These are phyloP conservation scores for Ispidina picta DNA, from an alignment of 2,797 vertebrate species.

Conservation along the genomic window DNA sequence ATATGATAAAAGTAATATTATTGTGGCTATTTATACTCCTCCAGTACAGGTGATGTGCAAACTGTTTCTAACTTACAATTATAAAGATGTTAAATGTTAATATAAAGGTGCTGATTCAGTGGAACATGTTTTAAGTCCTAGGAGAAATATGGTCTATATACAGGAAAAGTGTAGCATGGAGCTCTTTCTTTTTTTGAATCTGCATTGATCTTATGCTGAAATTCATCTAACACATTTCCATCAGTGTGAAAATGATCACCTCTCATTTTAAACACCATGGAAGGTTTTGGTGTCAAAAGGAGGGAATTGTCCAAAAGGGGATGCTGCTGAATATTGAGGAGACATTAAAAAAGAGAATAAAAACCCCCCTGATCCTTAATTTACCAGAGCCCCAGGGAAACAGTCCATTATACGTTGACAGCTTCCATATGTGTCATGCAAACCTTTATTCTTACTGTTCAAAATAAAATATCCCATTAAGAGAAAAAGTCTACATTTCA, in stretches of 20 bases:
- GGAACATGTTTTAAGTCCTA: slow-evolving; percentile 17
- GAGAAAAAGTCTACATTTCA: slow-evolving; percentile 62
- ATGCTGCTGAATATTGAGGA: slow-evolving; percentile 24
- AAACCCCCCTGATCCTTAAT: slow-evolving; percentile 35
- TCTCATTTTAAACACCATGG: background rate
- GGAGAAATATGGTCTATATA: background rate
- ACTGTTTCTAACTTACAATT: background rate
- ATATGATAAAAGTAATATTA: background rate
- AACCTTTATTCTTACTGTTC: slow-evolving; percentile 61
- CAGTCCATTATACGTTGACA: slow-evolving; percentile 67
- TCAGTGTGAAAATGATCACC: slow-evolving; percentile 38
- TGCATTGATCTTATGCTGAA: slow-evolving; percentile 46
- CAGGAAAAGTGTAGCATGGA: slow-evolving; percentile 3
- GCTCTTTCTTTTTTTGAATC: slow-evolving; percentile 48
- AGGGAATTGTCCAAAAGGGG: background rate
- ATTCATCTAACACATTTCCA: slow-evolving; percentile 27
- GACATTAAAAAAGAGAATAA: slow-evolving; percentile 31
- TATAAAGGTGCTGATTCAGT: slow-evolving; percentile 42
- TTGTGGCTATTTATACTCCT: background rate
- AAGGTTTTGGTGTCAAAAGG: slow-evolving; percentile 52
- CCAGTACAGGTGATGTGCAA: slow-evolving; percentile 5
- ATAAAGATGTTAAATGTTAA: slow-evolving; percentile 9
- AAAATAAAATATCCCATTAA: slow-evolving; percentile 58
- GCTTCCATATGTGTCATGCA: slow-evolving; percentile 71
- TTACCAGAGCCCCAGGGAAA: slow-evolving; percentile 47